Evolutionary conservation across 2,888 invertebrate species (phyloP).

Genomic region (Callinectes sapidus): DNA sequence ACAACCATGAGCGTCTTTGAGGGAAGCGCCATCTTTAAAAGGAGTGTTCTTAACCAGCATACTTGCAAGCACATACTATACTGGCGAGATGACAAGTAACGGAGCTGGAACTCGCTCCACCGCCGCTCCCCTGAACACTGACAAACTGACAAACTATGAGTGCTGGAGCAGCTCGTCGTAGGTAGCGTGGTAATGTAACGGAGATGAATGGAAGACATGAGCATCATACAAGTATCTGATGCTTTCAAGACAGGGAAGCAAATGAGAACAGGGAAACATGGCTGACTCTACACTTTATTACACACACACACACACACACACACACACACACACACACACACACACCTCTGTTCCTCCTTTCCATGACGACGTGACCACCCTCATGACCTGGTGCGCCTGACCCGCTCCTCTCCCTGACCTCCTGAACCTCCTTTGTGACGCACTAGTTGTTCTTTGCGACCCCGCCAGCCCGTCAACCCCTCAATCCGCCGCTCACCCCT

Average conservation of each 20-base stretch:
- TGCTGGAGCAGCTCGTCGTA: neutral
- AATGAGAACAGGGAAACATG: neutral
- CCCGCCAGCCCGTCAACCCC: neutral
- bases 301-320: constrained; percentile 17
- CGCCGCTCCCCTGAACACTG: neutral
- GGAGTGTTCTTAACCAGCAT: neutral
- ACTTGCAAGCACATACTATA: neutral
- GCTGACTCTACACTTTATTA: neutral
- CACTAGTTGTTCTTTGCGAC: constrained; percentile 24
- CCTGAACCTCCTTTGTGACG: constrained; percentile 14
- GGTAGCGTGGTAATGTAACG: neutral
- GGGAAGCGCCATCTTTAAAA: neutral
- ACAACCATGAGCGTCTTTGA: neutral
- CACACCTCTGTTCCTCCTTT: neutral
- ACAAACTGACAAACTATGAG: neutral
- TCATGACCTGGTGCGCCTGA: constrained; percentile 2
- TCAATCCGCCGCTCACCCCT: neutral
- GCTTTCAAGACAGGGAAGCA: neutral
- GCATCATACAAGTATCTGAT: neutral
- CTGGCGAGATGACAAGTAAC: neutral
- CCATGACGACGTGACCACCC: constrained; percentile 11
- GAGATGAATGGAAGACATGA: neutral
- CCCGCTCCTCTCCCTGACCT: constrained; percentile 10
- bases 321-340: neutral
- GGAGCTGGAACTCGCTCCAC: neutral